Evolutionary conservation across 2,888 invertebrate species (phyloP), one percentile per base, ranked within the genome.

Genomic region (Branchipolynoe longqiensis): DNA sequence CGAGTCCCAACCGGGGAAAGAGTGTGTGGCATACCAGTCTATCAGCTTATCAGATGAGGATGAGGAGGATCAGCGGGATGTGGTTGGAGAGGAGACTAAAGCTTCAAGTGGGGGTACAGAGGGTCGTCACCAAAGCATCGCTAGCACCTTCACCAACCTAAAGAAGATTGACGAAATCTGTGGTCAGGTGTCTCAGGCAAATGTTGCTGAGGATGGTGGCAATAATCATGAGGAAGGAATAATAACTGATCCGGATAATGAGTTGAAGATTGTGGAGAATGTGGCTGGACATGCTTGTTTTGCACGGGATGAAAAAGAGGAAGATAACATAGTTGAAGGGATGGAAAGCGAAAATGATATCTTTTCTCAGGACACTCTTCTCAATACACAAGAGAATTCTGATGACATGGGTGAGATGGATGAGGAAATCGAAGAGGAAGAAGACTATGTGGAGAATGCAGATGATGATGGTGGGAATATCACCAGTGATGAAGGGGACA

Each of bases 31-130:
- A 8, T 78, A 78, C 48, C 41, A 78, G 78, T 41, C 41, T 18
- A 54, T 78, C 78, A 41, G 4, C 22, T 48, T 78, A n/a, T 41
- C 41, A 12, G 78, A 78, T 78, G 78, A 48, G 28, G 78, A 78
- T 12, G 48, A 22, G 1, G 78, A 78, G 33, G 4, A 8, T n/a
- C 33, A 6, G 14, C 38, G 33, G 8, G 12, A 31, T 3, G 6
- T n/a, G 8, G 62, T 25, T 48, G 48, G 18, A 48, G n/a, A 58
- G 48, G 62, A 62, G 62, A n/a, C n/a, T n/a, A n/a, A n/a, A n/a
- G n/a, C n/a, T n/a, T n/a, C 8, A 4, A 62, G 62, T n/a, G 28
- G 3, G 36, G 58, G n/a, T 31, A 12, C 69, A 69, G 8, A 12
- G 6, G 12, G 6, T 25, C 6, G 69, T 12, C 48, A 41, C 2